Evolutionary conservation across 2,797 vertebrate species (phyloP).

Genomic region (Malurus splendens): DNA sequence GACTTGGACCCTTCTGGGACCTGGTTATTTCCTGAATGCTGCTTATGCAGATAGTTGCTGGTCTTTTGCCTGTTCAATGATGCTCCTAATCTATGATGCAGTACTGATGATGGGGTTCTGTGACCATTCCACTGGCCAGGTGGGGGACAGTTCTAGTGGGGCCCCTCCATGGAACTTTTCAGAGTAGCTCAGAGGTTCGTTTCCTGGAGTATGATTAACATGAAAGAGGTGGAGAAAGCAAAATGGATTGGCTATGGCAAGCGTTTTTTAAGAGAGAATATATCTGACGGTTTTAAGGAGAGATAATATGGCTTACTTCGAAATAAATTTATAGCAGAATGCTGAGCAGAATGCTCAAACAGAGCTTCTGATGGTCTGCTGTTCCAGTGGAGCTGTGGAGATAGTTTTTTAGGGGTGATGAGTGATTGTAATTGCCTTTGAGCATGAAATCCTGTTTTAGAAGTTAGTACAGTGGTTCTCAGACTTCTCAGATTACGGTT

Average conservation of each 20-base stretch:
- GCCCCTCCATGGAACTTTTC: background rate
- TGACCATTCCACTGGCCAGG: background rate
- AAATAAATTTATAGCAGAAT: background rate
- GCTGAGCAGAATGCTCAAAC: background rate
- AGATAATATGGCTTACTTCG: background rate
- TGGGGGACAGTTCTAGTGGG: background rate
- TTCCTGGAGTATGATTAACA: background rate
- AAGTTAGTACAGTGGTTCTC: background rate
- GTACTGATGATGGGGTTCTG: background rate
- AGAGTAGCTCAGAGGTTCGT: background rate
- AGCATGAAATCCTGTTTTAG: background rate
- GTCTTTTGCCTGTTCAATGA: background rate
- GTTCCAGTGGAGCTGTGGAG: fast-evolving
- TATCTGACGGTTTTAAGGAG: background rate
- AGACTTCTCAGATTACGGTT: background rate
- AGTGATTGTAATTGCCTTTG: background rate
- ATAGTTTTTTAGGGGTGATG: fast-evolving
- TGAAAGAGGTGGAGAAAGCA: background rate
- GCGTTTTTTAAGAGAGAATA: background rate
- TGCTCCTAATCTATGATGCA: background rate
- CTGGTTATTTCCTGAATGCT: background rate
- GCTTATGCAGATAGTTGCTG: background rate
- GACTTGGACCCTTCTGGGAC: background rate
- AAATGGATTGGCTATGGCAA: background rate
- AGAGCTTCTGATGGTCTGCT: background rate